Percentiles rank a stretch among this genome's conserved stretches.
Conservation (phyloP, 1,140 invertebrate species). For the Polypedilum vanderplanki region DNA sequence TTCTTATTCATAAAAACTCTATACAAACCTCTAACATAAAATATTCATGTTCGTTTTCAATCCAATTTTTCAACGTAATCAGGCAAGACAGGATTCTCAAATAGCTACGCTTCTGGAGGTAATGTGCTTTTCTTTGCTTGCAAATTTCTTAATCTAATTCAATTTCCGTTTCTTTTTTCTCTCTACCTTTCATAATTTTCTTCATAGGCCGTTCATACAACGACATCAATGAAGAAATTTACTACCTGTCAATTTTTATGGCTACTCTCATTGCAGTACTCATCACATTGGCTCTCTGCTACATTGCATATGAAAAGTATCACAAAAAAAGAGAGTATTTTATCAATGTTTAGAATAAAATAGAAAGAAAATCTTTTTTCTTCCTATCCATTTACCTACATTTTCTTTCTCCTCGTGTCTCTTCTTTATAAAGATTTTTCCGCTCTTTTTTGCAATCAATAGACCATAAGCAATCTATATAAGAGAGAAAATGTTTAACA, state of each 20-base stretch:
- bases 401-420: background rate
- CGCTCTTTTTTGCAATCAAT: background rate
- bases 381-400: too few relatives aligned
- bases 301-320: slow-evolving; percentile 70
- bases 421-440: background rate
- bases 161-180: background rate
- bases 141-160: background rate
- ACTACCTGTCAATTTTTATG: slow-evolving; percentile 80
- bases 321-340: slow-evolving; percentile 63
- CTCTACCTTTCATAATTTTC: background rate
- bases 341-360: slow-evolving; percentile 55
- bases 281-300: slow-evolving; percentile 71
- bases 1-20: too few relatives aligned
- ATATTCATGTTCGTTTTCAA: too few relatives aligned
- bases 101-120: slow-evolving; percentile 44
- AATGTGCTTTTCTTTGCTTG: slow-evolving; percentile 15
- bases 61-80: slow-evolving; percentile 33
- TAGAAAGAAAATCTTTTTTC: background rate
- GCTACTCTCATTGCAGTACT: slow-evolving; percentile 71
- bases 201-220: slow-evolving; percentile 63
- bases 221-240: slow-evolving; percentile 77
- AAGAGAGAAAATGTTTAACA: background rate
- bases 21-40: too few relatives aligned
- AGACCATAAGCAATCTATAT: background rate
- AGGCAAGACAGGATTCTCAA: slow-evolving; percentile 63